Evolutionary conservation across 1,140 invertebrate genomes (phyloP).

Genomic region (Trinorchestia longiramus): DNA sequence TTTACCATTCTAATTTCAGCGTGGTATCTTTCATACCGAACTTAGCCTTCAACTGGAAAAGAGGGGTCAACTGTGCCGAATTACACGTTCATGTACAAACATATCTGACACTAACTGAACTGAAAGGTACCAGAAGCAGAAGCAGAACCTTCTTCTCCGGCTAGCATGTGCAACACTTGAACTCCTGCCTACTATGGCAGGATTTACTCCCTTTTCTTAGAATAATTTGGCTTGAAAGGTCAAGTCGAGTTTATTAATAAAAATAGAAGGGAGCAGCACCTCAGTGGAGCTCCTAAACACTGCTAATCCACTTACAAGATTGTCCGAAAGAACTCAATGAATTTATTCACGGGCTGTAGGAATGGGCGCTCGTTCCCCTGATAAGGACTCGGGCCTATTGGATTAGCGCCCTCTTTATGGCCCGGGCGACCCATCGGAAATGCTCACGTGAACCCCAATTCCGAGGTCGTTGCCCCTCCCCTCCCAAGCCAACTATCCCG

Average conservation of each 20-base stretch:
- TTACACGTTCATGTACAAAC: not conserved
- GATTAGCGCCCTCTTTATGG: slow-evolving; percentile 45
- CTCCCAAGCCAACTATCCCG: slow-evolving; percentile 32
- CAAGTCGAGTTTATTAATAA: slow-evolving; percentile 45
- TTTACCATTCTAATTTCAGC: not conserved
- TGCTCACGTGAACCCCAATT: slow-evolving; percentile 37
- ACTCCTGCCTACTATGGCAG: not conserved
- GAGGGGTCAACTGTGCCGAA: not conserved
- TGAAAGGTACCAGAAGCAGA: not conserved
- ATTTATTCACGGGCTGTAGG: slow-evolving; percentile 47
- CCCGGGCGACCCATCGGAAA: slow-evolving; percentile 50
- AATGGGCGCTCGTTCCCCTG: slow-evolving; percentile 44
- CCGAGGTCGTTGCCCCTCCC: slow-evolving; percentile 9
- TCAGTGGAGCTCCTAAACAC: slow-evolving; percentile 37
- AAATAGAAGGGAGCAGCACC: not conserved
- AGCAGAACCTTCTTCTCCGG: not conserved
- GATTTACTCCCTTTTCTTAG: not conserved
- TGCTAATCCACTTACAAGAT: slow-evolving; percentile 55
- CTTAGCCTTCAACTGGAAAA: not conserved
- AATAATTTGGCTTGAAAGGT: not conserved
- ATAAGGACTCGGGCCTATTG: slow-evolving; percentile 53
- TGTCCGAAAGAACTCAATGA: slow-evolving; percentile 55
- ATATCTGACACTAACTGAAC: not conserved
- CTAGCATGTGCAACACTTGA: not conserved
- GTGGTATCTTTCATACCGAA: not conserved